Evolutionary conservation across 2,113 vertebrate species (phyloP).

Genomic region (Boulengeromyrus knoepffleri): DNA sequence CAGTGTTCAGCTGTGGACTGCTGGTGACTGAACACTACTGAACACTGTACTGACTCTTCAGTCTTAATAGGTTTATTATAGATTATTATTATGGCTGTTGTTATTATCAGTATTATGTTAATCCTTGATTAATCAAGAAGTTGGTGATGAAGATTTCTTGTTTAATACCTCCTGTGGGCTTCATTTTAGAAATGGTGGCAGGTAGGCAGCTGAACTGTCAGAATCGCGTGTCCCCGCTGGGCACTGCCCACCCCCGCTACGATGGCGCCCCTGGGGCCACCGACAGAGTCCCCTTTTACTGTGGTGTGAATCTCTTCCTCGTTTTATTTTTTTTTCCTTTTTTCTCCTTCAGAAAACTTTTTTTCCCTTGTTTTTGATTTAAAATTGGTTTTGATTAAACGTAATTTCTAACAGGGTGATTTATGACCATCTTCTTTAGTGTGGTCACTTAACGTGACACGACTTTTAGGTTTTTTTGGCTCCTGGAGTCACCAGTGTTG

Average conservation of each 20-base stretch:
- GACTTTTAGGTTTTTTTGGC: neutral
- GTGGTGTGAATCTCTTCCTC: neutral
- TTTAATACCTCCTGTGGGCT: neutral
- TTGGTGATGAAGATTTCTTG: neutral
- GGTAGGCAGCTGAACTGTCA: neutral
- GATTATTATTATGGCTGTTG: neutral
- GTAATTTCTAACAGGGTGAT: neutral
- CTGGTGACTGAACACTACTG: neutral
- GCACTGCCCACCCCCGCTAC: neutral
- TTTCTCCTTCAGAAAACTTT: neutral
- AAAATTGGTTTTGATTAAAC: slow-evolving; percentile 5
- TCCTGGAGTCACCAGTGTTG: neutral
- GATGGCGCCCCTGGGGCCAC: neutral
- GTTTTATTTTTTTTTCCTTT: neutral
- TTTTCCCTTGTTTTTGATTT: neutral
- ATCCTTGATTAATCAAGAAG: neutral
- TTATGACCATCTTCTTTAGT: neutral
- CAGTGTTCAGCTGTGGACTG: neutral
- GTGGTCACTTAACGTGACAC: neutral
- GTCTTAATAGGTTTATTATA: neutral
- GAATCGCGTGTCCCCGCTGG: neutral
- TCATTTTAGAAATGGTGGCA: neutral
- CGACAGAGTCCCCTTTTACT: neutral
- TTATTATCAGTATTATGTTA: neutral
- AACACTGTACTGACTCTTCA: neutral